Evolutionary conservation across 2,888 invertebrate species (phyloP).

Genomic region (Ophion slaviceki): DNA sequence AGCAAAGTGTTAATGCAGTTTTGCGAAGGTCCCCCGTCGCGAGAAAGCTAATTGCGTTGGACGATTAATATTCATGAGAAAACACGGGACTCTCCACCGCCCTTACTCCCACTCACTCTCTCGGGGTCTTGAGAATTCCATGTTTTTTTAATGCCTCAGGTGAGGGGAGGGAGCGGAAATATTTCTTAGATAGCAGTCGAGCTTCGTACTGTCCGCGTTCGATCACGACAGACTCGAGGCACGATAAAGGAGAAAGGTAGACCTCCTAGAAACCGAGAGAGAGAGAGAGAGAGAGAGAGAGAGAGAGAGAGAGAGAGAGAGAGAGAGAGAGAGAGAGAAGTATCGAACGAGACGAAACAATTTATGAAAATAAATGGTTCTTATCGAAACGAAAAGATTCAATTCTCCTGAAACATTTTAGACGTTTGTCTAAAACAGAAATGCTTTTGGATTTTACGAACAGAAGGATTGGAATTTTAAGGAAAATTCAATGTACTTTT

Average conservation of each 20-base stretch:
- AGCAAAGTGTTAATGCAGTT: slow-evolving; percentile 66
- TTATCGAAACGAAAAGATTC: too few relatives aligned
- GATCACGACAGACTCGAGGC: slow-evolving; percentile 20
- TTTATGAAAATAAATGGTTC: too few relatives aligned
- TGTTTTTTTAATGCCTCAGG: slow-evolving; percentile 68
- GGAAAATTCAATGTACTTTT: too few relatives aligned
- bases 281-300: too few relatives aligned
- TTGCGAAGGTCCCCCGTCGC: slow-evolving; percentile 51
- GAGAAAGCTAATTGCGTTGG: slow-evolving; percentile 68
- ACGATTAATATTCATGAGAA: slow-evolving; percentile 70
- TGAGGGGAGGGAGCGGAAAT: slow-evolving; percentile 43
- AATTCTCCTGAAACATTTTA: too few relatives aligned
- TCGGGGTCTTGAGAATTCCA: slow-evolving; percentile 69
- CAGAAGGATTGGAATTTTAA: too few relatives aligned
- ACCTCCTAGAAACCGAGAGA: too few relatives aligned
- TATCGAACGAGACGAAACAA: too few relatives aligned
- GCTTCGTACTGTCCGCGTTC: slow-evolving; percentile 32
- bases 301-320: too few relatives aligned
- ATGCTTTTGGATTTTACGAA: too few relatives aligned
- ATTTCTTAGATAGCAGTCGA: slow-evolving; percentile 40
- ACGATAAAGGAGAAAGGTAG: background rate
- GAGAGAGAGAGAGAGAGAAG: too few relatives aligned
- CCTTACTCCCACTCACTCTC: slow-evolving; percentile 22
- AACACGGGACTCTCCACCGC: slow-evolving; percentile 61
- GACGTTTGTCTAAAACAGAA: too few relatives aligned